phyloP scores from a whole-genome alignment of 2,888 invertebrate species.

The Eupithecia exiguata region DNA sequence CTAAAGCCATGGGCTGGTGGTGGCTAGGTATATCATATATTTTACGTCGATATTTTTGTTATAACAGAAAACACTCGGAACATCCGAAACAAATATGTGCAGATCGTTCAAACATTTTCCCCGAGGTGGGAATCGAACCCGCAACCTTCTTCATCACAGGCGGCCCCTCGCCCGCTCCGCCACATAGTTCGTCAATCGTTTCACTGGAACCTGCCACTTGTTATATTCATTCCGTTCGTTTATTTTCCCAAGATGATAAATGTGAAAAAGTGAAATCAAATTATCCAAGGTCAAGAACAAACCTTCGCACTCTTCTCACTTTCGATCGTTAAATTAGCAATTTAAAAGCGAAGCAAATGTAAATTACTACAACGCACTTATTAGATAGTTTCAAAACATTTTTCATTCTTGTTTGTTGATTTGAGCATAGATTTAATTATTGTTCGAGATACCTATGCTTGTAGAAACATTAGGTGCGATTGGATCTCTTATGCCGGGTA shows the following conservation, averaged over 20 bases:
- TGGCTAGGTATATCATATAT: no score
- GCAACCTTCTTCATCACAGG: no score
- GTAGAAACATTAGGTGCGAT: not conserved
- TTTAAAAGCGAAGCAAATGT: conserved; percentile 25
- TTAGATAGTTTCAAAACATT: conserved; percentile 21
- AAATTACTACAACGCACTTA: conserved; percentile 18
- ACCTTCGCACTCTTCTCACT: conserved; percentile 9
- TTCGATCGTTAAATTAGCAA: conserved; percentile 28
- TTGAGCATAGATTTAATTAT: not conserved
- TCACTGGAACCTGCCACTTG: no score
- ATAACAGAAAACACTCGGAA: no score
- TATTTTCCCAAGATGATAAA: not conserved
- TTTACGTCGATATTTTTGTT: no score
- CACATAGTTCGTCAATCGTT: no score
- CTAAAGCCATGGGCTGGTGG: no score
- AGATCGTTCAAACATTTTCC: no score
- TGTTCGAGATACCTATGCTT: conserved; percentile 1
- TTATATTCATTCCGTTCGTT: no score
- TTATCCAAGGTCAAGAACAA: conserved; percentile 8
- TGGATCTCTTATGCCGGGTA: no score
- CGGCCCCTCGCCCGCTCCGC: no score
- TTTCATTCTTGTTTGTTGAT: conserved; percentile 1
- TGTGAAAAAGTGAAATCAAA: conserved; percentile 29
- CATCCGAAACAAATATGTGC: not conserved
- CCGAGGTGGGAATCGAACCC: no score